phyloP scores from a whole-genome alignment of 2,113 vertebrate genomes.

The Chloropsis hardwickii region DNA sequence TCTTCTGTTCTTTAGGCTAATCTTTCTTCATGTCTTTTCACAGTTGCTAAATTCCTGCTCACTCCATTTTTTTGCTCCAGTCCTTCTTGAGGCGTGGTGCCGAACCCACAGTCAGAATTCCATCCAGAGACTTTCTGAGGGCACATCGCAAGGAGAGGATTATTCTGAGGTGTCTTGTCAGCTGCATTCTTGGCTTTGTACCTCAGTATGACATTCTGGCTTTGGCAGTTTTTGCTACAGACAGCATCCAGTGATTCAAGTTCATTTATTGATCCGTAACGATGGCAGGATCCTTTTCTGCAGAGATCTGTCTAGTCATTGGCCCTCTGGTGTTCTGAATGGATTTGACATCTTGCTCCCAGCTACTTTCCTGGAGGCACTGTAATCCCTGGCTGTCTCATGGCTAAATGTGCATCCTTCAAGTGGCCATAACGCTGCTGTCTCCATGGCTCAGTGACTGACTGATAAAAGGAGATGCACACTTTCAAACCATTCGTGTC shows the following conservation, averaged over 20 bases:
- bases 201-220: background rate
- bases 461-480: background rate
- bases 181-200: background rate
- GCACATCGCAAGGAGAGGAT: background rate
- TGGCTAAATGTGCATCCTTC: background rate
- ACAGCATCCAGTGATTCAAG: background rate
- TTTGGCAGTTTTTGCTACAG: background rate
- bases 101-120: background rate
- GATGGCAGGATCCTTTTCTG: background rate
- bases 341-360: background rate
- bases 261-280: background rate
- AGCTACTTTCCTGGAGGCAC: background rate
- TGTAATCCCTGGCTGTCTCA: accelerated
- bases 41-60: background rate
- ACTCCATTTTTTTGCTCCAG: background rate
- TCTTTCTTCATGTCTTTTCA: background rate
- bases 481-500: background rate
- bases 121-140: background rate
- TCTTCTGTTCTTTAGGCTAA: background rate
- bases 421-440: accelerated
- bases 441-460: background rate
- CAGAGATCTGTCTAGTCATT: background rate
- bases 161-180: background rate
- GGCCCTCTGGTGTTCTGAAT: background rate
- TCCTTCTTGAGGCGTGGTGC: background rate